These are phyloP conservation scores for Cantharis rustica DNA, from an alignment of 2,888 invertebrate species.

Conservation along the genomic window DNA sequence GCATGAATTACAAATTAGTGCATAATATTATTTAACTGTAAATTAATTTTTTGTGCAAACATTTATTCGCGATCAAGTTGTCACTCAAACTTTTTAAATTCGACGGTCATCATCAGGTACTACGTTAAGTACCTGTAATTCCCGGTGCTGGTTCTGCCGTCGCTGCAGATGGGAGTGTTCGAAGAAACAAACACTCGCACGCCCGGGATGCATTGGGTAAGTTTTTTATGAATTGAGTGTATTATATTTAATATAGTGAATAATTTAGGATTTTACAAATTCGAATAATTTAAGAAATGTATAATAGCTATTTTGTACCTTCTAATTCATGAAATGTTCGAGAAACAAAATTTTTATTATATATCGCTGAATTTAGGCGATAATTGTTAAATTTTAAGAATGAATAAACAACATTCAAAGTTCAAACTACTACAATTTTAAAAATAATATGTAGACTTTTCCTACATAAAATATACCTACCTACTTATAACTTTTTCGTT, in stretches of 20 bases:
- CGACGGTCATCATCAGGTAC: constrained; percentile 25
- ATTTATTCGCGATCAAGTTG: background rate
- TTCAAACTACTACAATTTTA: background rate
- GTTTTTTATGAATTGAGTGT: constrained; percentile 44
- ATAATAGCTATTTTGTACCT: background rate
- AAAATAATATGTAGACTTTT: background rate
- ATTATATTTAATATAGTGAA: background rate
- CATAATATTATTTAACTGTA: background rate
- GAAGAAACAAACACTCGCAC: constrained; percentile 77
- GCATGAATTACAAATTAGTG: constrained; percentile 12
- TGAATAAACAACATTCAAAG: background rate
- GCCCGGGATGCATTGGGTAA: constrained; percentile 92
- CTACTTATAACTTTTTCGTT: background rate
- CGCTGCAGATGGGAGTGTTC: constrained; percentile 90
- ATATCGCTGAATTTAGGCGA: background rate
- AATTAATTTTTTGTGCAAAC: background rate
- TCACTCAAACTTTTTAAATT: background rate
- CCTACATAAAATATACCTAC: background rate
- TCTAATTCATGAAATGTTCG: background rate
- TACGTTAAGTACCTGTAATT: constrained; percentile 19
- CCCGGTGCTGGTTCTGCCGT: constrained; percentile 46
- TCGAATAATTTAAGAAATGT: background rate
- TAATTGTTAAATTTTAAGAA: background rate
- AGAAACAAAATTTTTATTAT: background rate
- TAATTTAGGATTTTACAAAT: background rate